Evolutionary conservation across 2,113 vertebrate genomes (phyloP).

Genomic region (Seriola quinqueradiata): DNA sequence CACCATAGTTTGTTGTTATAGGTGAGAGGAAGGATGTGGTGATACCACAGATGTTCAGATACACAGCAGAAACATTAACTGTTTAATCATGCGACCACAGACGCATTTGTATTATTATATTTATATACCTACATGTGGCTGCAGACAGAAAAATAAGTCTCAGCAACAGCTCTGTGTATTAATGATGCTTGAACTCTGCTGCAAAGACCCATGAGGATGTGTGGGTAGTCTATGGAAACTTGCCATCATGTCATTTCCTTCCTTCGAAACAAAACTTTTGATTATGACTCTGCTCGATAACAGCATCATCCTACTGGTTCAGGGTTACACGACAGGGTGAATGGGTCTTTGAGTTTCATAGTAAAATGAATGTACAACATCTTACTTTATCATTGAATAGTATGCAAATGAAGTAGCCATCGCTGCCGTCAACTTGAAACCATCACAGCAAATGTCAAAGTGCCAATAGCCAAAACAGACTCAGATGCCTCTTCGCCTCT

Average conservation of each 20-base stretch:
- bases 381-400: background rate
- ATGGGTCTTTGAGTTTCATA: background rate
- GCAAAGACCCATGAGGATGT: background rate
- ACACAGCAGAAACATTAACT: conserved; percentile 20
- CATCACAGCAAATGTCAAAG: conserved; percentile 44
- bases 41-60: conserved; percentile 17
- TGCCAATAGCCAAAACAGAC: conserved; percentile 27
- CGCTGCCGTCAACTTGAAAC: conserved; percentile 28
- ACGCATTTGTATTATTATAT: background rate
- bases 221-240: background rate
- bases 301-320: background rate
- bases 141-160: background rate
- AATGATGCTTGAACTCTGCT: conserved; percentile 13
- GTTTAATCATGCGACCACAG: background rate
- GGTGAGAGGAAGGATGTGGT: conserved; percentile 44
- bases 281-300: background rate
- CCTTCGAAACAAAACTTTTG: background rate
- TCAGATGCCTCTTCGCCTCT: conserved; percentile 2
- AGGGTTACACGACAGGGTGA: background rate
- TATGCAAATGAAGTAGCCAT: conserved; percentile 14
- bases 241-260: background rate
- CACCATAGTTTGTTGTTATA: background rate
- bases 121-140: background rate
- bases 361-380: conserved; percentile 4
- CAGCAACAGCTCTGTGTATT: conserved; percentile 1